Percentiles rank a stretch among this genome's conserved stretches.
phyloP scores from a whole-genome alignment of 1,140 invertebrate genomes.

The Drosophila serrata region DNA sequence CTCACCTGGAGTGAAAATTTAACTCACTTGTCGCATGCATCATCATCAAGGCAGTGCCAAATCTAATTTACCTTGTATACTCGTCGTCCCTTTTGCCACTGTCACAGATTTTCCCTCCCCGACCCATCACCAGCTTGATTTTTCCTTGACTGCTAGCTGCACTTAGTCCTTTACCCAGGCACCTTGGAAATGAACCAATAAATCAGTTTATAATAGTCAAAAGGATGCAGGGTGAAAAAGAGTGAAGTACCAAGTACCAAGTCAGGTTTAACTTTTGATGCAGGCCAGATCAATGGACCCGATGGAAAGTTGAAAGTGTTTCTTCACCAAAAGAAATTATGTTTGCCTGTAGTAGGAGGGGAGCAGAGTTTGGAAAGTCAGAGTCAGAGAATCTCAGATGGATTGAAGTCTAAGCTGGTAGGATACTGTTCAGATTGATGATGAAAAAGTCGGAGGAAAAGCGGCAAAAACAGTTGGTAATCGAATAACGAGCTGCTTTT shows the following conservation, averaged over 20 bases:
- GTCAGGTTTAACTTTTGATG: slow-evolving; percentile 70
- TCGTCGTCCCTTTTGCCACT: slow-evolving; percentile 7
- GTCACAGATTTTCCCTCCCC: neutral
- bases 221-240: slow-evolving; percentile 39
- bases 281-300: slow-evolving; percentile 59
- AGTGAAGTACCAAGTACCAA: slow-evolving; percentile 33
- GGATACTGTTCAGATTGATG: slow-evolving; percentile 9
- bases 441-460: neutral
- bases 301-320: slow-evolving; percentile 62
- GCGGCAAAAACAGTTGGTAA: neutral
- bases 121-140: slow-evolving; percentile 9
- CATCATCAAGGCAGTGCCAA: slow-evolving; percentile 64
- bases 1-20: slow-evolving; percentile 36
- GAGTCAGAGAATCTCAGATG: slow-evolving; percentile 6
- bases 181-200: slow-evolving; percentile 79
- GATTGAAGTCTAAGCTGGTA: neutral
- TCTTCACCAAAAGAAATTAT: slow-evolving; percentile 59
- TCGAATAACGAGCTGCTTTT: neutral
- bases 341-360: slow-evolving; percentile 47
- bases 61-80: slow-evolving; percentile 65
- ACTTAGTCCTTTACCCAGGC: slow-evolving; percentile 42
- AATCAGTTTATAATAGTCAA: slow-evolving; percentile 80
- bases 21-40: slow-evolving; percentile 77
- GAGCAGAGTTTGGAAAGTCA: neutral
- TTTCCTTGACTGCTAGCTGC: slow-evolving; percentile 19